phyloP scores from a whole-genome alignment of 1,140 invertebrate genomes.

The Drosophila jambulina region DNA sequence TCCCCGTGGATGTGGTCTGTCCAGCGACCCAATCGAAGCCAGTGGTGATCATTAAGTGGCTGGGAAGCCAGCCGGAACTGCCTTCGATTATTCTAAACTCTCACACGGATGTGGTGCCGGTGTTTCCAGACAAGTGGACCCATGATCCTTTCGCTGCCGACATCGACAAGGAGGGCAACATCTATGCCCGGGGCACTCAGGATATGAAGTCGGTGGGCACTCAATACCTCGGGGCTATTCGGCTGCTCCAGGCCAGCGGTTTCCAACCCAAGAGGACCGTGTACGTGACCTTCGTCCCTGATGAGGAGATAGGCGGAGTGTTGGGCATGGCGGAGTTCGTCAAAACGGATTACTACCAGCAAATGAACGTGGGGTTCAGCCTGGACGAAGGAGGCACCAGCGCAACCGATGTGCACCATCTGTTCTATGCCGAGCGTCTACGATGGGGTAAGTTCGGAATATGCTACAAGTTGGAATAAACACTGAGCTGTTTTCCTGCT shows the following conservation, averaged over 20 bases:
- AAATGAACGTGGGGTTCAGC: conserved; percentile 95
- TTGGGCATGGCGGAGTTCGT: conserved; percentile 94
- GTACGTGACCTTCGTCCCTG: conserved; percentile 93
- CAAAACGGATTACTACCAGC: conserved; percentile 90
- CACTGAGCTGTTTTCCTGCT: not conserved
- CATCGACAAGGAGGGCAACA: conserved; percentile 91
- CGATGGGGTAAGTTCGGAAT: conserved; percentile 87
- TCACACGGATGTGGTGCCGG: conserved; percentile 95
- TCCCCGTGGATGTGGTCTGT: conserved; percentile 86
- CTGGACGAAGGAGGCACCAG: conserved; percentile 93
- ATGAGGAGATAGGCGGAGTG: conserved; percentile 96
- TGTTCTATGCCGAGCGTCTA: conserved; percentile 92
- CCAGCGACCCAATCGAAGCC: conserved; percentile 87
- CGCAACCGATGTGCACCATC: conserved; percentile 87
- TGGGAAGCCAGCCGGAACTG: conserved; percentile 88
- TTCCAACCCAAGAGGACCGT: conserved; percentile 88
- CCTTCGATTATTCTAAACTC: conserved; percentile 92
- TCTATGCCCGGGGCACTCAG: conserved; percentile 92
- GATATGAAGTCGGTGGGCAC: conserved; percentile 86
- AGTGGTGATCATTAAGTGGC: conserved; percentile 91
- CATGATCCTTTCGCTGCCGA: conserved; percentile 90
- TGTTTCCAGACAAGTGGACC: conserved; percentile 88
- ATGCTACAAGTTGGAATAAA: rapidly evolving
- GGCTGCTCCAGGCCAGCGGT: conserved; percentile 87
- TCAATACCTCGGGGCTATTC: conserved; percentile 86